phyloP scores from a whole-genome alignment of 1,140 invertebrate genomes.

The Cydia strobilella region DNA sequence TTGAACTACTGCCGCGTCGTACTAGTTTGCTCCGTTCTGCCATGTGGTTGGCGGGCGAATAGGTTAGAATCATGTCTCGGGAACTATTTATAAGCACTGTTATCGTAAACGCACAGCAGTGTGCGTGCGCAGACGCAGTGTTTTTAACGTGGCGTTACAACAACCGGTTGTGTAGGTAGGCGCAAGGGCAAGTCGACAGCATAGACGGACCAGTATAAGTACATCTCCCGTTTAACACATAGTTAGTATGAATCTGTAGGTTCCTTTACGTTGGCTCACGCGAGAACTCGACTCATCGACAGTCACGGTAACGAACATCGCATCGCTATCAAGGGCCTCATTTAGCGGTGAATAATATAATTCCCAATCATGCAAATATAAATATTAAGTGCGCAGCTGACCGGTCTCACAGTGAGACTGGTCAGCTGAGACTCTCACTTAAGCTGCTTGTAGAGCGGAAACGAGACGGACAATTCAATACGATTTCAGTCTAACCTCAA shows the following conservation, averaged over 20 bases:
- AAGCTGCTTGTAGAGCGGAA: not conserved
- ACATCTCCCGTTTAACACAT: too few relatives aligned
- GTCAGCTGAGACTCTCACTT: too few relatives aligned
- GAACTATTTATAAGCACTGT: not conserved
- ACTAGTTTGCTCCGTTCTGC: not conserved
- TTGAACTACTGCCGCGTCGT: not conserved
- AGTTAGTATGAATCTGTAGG: too few relatives aligned
- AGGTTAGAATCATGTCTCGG: not conserved
- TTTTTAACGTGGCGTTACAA: slow-evolving; percentile 28
- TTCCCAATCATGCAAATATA: not conserved
- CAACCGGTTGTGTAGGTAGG: not conserved
- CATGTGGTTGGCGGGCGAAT: not conserved
- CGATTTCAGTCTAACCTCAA: not conserved
- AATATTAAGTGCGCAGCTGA: not conserved
- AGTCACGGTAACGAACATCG: too few relatives aligned
- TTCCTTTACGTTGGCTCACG: not conserved
- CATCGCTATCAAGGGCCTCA: not conserved
- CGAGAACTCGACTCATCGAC: not conserved
- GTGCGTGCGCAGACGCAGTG: not conserved
- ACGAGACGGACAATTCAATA: not conserved
- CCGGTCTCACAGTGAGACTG: not conserved
- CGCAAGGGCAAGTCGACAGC: not conserved
- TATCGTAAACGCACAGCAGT: slow-evolving; percentile 4
- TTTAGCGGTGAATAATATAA: not conserved
- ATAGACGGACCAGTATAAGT: too few relatives aligned